Percentiles rank a stretch among this genome's conserved stretches.
phyloP scores from a whole-genome alignment of 2,797 vertebrate genomes.

The Petrocephalus sullivani region DNA sequence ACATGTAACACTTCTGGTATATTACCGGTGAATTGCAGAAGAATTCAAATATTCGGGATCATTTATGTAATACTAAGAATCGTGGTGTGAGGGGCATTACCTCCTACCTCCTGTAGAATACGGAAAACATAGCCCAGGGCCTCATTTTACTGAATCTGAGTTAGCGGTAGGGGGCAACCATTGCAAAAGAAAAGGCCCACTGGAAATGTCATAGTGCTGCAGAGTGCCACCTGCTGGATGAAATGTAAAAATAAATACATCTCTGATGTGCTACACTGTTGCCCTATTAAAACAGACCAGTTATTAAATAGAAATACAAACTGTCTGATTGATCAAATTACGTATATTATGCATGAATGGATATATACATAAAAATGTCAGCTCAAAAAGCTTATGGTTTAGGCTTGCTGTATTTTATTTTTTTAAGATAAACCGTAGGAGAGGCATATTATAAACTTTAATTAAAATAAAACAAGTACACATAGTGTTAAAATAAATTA shows the following conservation, averaged over 20 bases:
- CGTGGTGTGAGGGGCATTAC: background rate
- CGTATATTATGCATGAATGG: background rate
- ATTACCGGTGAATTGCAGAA: background rate
- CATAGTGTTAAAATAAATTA: background rate
- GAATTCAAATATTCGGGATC: background rate
- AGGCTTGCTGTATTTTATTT: background rate
- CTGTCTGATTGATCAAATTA: background rate
- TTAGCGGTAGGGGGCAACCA: slow-evolving; percentile 19
- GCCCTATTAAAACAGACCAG: background rate
- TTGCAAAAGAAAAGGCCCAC: background rate
- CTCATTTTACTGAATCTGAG: background rate
- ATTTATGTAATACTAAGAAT: background rate
- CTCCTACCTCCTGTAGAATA: background rate
- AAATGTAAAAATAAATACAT: background rate
- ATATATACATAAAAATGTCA: background rate
- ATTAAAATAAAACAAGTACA: background rate
- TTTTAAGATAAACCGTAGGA: background rate
- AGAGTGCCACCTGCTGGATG: slow-evolving; percentile 16
- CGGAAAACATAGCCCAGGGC: background rate
- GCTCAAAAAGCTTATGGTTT: background rate
- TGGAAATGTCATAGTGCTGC: background rate
- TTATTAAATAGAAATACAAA: background rate
- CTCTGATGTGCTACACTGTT: background rate
- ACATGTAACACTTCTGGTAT: background rate
- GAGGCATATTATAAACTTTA: background rate